phyloP scores from a whole-genome alignment of 1,140 invertebrate species.

The Drosophila nigromelanica region DNA sequence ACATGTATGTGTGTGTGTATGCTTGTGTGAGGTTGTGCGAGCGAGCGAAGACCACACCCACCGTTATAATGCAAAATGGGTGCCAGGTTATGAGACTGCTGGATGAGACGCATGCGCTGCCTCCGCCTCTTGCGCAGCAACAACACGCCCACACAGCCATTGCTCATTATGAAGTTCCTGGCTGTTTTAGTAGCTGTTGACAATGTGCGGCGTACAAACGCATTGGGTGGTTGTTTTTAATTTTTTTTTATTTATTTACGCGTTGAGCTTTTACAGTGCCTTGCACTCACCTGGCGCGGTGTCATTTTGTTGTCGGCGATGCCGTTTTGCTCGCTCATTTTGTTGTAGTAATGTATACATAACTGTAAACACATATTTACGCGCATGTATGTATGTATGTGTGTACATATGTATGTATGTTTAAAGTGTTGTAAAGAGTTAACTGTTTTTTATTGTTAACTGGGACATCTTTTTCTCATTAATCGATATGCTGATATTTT shows the following conservation, averaged over 20 bases:
- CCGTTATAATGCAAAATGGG: slow-evolving; percentile 64
- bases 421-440: not conserved
- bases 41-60: slow-evolving; percentile 59
- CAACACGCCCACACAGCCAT: slow-evolving; percentile 62
- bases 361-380: not conserved
- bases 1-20: slow-evolving; percentile 12
- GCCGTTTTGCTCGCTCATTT: slow-evolving; percentile 73
- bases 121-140: slow-evolving; percentile 22
- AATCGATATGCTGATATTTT: slow-evolving; percentile 72
- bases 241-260: slow-evolving; percentile 69
- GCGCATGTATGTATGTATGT: slow-evolving; percentile 10
- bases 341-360: slow-evolving; percentile 48
- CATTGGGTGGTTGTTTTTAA: slow-evolving; percentile 14
- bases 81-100: slow-evolving; percentile 37
- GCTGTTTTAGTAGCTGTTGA: slow-evolving; percentile 49
- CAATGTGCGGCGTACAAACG: slow-evolving; percentile 16
- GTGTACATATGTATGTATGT: not conserved
- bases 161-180: slow-evolving; percentile 43
- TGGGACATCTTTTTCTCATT: not conserved
- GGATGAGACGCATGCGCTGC: slow-evolving; percentile 68
- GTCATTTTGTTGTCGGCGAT: slow-evolving; percentile 73
- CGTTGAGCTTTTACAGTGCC: slow-evolving; percentile 73
- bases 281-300: slow-evolving; percentile 59
- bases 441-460: not conserved
- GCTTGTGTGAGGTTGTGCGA: slow-evolving; percentile 4